phyloP scores from a whole-genome alignment of 2,113 vertebrate genomes.

The Mus spicilegus region DNA sequence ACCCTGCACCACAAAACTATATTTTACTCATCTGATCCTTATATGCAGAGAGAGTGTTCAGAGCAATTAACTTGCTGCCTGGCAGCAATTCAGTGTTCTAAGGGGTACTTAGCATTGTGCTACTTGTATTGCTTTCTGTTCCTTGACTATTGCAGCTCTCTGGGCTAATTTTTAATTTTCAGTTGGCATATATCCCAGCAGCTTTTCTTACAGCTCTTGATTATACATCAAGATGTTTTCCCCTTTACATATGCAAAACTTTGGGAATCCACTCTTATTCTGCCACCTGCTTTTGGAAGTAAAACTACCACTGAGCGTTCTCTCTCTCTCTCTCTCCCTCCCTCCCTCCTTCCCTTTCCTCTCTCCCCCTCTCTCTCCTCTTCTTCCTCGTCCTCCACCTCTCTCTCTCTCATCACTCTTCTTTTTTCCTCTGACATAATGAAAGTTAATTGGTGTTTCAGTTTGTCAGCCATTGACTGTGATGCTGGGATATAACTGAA shows the following conservation, averaged over 20 bases:
- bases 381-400: neutral
- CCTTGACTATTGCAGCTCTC: neutral
- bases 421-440: neutral
- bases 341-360: neutral
- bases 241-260: neutral
- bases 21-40: neutral
- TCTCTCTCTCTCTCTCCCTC: neutral
- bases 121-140: neutral
- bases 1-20: accelerated
- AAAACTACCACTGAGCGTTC: neutral
- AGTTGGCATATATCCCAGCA: neutral
- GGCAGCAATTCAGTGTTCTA: neutral
- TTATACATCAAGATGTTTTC: neutral
- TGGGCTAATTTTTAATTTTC: neutral
- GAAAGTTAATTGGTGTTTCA: neutral
- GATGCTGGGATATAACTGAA: neutral
- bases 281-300: neutral
- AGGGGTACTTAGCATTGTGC: no score
- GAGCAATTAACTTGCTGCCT: neutral
- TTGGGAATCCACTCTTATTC: neutral
- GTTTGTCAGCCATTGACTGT: neutral
- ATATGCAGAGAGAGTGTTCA: neutral
- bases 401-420: neutral
- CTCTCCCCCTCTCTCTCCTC: neutral
- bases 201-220: neutral